Evolutionary conservation across 2,888 invertebrate genomes (phyloP).

Genomic region (Beris chalybata): DNA sequence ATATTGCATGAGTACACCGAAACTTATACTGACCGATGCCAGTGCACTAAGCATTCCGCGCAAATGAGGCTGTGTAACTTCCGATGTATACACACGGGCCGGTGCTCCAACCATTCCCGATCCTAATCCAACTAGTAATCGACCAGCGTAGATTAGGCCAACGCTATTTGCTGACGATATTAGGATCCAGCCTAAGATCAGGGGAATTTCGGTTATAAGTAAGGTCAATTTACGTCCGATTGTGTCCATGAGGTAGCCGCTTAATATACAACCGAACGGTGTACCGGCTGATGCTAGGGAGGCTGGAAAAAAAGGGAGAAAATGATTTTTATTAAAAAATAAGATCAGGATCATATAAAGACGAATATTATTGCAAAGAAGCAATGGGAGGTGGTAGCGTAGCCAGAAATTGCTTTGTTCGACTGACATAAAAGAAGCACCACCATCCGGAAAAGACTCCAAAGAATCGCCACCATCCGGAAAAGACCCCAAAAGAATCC

Average conservation of each 20-base stretch:
- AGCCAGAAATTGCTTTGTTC: too few species aligned
- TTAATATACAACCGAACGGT: constrained; percentile 69
- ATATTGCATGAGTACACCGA: constrained; percentile 69
- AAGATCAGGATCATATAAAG: too few species aligned
- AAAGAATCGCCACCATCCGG: too few species aligned
- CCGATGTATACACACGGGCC: constrained; percentile 69
- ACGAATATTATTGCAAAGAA: too few species aligned
- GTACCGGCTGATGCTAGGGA: constrained; percentile 68
- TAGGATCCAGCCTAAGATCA: constrained; percentile 68
- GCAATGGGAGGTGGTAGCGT: too few species aligned
- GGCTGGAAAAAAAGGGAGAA: constrained; percentile 55
- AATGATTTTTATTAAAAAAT: too few species aligned
- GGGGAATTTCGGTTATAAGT: constrained; percentile 67
- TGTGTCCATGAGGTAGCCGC: constrained; percentile 71
- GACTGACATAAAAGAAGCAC: too few species aligned
- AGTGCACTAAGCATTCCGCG: constrained; percentile 74
- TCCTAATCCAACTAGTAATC: constrained; percentile 69
- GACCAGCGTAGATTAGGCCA: constrained; percentile 62
- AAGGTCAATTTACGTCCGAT: constrained; percentile 67
- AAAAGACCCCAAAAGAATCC: too few species aligned
- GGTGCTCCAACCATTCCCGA: constrained; percentile 75
- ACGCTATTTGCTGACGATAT: constrained; percentile 64
- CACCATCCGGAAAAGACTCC: too few species aligned
- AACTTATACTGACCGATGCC: constrained; percentile 71
- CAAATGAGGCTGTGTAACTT: constrained; percentile 72